Conservation (phyloP, 2,797 vertebrate species). For the Anguilla obscura region DNA sequence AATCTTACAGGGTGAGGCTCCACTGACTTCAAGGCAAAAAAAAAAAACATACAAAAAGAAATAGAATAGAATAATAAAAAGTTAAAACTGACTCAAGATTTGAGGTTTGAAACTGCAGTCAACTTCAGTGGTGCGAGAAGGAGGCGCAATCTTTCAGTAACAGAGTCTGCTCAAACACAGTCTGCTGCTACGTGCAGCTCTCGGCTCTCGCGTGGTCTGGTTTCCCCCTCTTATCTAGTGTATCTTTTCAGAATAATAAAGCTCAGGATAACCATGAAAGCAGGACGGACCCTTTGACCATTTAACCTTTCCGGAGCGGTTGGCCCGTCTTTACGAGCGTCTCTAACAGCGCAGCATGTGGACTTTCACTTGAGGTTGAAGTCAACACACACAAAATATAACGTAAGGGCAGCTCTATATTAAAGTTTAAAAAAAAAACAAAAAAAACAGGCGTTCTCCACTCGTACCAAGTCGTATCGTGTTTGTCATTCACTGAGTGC, state of each 20-base stretch:
- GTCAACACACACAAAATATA: constrained; percentile 49
- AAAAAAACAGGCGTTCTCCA: constrained; percentile 52
- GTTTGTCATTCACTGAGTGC: constrained; percentile 55
- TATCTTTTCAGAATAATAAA: constrained; percentile 23
- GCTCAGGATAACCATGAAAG: constrained; percentile 17
- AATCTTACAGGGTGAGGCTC: constrained; percentile 61
- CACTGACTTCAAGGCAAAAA: constrained; percentile 40
- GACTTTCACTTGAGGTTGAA: constrained; percentile 54
- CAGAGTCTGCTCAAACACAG: constrained; percentile 38
- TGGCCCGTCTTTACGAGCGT: constrained; percentile 20
- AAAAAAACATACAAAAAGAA: background rate
- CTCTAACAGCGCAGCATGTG: constrained; percentile 30
- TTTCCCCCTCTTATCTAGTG: constrained; percentile 22
- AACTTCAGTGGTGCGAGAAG: constrained; percentile 64
- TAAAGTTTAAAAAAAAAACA: background rate
- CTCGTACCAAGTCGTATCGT: constrained; percentile 52
- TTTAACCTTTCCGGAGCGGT: constrained; percentile 27
- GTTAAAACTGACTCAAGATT: constrained; percentile 39
- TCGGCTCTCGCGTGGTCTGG: constrained; percentile 22
- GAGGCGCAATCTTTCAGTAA: constrained; percentile 16
- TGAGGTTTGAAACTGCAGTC: constrained; percentile 39
- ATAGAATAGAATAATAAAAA: background rate
- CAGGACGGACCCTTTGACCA: constrained; percentile 6
- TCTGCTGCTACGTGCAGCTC: constrained; percentile 24
- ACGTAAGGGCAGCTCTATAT: constrained; percentile 48